phyloP scores from a whole-genome alignment of 2,113 vertebrate genomes.

The Origma solitaria region DNA sequence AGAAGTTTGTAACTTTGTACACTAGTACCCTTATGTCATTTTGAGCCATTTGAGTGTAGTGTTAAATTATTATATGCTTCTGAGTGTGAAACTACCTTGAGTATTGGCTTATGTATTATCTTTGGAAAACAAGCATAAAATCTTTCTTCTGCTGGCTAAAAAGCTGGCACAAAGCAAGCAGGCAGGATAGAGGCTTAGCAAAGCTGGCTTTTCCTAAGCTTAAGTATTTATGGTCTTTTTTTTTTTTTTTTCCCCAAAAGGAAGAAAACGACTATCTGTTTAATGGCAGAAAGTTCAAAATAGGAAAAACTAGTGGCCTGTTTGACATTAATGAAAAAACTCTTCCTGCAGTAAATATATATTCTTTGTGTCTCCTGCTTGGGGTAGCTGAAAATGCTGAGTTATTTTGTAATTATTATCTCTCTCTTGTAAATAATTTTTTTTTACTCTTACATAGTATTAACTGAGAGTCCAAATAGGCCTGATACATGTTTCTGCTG shows the following conservation, averaged over 20 bases:
- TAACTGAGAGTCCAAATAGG: neutral
- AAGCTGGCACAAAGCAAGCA: neutral
- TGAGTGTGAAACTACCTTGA: neutral
- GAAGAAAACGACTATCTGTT: neutral
- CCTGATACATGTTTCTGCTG: neutral
- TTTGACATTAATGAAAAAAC: neutral
- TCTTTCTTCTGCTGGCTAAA: neutral
- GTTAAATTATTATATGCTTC: neutral
- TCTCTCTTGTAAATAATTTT: neutral
- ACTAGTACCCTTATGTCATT: fast-evolving
- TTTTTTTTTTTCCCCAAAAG: neutral
- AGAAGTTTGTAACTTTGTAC: neutral
- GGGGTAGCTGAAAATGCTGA: neutral
- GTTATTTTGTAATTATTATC: neutral
- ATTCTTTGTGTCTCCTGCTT: neutral
- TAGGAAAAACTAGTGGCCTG: neutral
- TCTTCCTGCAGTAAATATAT: neutral
- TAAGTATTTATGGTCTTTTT: neutral
- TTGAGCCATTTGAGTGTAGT: neutral
- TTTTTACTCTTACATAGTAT: neutral
- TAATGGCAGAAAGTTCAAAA: neutral
- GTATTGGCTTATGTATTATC: neutral
- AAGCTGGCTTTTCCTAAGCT: neutral
- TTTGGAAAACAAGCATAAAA: fast-evolving
- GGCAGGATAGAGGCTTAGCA: neutral